A percentile compares a stretch with the other conserved stretches of the same genome.
phyloP scores from a whole-genome alignment of 2,113 vertebrate species.

The Casuarius casuarius region DNA sequence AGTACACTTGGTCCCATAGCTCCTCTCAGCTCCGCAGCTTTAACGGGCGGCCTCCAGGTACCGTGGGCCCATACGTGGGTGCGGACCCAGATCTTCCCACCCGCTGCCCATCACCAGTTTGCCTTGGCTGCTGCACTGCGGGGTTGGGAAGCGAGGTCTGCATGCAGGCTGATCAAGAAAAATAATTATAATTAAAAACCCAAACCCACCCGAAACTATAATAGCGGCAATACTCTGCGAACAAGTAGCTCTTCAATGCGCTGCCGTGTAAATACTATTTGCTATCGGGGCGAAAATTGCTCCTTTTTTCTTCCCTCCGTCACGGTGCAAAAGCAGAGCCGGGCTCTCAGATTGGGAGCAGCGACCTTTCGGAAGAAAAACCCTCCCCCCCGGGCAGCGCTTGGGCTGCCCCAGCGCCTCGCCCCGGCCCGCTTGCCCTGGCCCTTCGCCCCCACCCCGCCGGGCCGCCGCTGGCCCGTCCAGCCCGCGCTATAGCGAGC shows the following conservation, averaged over 20 bases:
- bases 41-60: neutral
- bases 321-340: neutral
- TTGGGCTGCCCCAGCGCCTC: neutral
- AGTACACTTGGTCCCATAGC: neutral
- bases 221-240: neutral
- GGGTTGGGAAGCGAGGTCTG: neutral
- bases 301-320: neutral
- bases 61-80: accelerated
- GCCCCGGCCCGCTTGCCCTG: neutral
- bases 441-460: neutral
- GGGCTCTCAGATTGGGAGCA: neutral
- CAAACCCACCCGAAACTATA: neutral
- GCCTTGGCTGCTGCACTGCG: neutral
- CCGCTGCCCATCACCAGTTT: neutral
- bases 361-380: neutral
- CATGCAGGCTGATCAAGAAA: accelerated
- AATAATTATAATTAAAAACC: neutral
- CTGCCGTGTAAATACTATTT: neutral
- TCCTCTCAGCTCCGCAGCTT: neutral
- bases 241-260: neutral
- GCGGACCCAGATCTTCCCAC: neutral
- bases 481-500: accelerated
- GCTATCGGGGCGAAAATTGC: neutral
- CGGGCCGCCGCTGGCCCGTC: no score
- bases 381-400: accelerated